Conservation (phyloP, 2,888 invertebrate genomes). For the Micropterix aruncella region DNA sequence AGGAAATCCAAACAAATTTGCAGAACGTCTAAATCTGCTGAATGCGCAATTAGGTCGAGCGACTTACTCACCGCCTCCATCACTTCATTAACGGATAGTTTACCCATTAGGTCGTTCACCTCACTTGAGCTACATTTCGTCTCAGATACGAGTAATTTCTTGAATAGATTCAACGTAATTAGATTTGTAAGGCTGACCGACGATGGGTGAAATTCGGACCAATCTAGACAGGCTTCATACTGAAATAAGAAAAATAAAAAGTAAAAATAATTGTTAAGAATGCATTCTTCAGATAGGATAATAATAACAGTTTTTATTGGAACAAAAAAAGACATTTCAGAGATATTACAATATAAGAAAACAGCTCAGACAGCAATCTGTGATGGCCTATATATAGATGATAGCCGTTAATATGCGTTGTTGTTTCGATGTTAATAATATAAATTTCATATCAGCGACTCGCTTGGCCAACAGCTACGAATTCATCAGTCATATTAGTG, state of each 20-base stretch:
- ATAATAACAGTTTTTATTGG: no score
- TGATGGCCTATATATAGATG: constrained; percentile 14
- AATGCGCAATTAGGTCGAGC: constrained; percentile 45
- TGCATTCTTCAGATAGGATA: no score
- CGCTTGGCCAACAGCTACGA: no score
- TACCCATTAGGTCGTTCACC: constrained; percentile 39
- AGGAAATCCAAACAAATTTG: constrained; percentile 51
- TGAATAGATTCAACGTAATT: constrained; percentile 36
- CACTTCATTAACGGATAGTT: constrained; percentile 43
- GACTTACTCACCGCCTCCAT: constrained; percentile 47
- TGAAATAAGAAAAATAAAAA: constrained; percentile 18
- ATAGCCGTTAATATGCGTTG: background rate
- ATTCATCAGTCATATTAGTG: no score
- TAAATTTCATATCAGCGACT: no score
- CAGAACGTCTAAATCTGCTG: constrained; percentile 45
- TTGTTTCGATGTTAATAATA: no score
- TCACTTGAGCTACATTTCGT: constrained; percentile 27
- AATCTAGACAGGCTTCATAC: constrained; percentile 52
- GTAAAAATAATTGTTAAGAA: constrained; percentile 7
- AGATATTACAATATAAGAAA: constrained; percentile 16
- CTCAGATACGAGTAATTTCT: constrained; percentile 40
- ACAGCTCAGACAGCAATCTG: no score
- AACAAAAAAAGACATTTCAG: no score
- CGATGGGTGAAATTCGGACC: constrained; percentile 50
- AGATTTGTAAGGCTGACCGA: constrained; percentile 39